Conservation (phyloP, 2,888 invertebrate species). For the Papilio elwesi region DNA sequence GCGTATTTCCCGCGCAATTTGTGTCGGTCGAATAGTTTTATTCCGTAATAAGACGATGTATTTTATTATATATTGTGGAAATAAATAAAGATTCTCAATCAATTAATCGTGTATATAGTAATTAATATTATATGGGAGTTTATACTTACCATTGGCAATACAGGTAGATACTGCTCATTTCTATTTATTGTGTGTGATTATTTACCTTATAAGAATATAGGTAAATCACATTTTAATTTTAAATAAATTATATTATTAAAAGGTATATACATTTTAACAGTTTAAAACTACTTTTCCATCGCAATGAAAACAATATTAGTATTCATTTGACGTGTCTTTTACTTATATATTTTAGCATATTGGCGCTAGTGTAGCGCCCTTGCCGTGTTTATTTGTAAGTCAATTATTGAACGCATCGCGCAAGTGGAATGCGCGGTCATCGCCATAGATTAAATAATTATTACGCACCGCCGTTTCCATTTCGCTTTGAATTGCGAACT, state of each 20-base stretch:
- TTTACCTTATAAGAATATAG: no score
- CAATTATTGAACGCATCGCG: constrained; percentile 50
- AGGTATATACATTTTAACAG: no score
- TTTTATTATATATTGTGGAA: no score
- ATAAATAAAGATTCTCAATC: no score
- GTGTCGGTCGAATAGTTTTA: neutral
- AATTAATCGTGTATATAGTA: no score
- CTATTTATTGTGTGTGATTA: no score
- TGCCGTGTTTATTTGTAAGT: constrained; percentile 54
- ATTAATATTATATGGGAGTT: no score
- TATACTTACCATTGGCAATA: no score
- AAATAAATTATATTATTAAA: no score
- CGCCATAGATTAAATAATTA: constrained; percentile 42
- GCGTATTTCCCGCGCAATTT: neutral
- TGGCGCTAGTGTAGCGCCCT: constrained; percentile 43
- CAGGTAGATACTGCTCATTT: no score
- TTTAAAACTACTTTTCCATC: no score
- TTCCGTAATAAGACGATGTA: neutral
- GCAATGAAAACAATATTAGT: neutral
- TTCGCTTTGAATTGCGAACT: constrained; percentile 36
- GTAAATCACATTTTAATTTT: no score
- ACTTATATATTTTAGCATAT: constrained; percentile 28
- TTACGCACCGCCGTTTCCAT: constrained; percentile 36
- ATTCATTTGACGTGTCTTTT: neutral
- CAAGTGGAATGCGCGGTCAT: constrained; percentile 42